These are phyloP conservation scores for Leptinotarsa texana DNA, from an alignment of 1,140 invertebrate genomes.

Conservation along the genomic window DNA sequence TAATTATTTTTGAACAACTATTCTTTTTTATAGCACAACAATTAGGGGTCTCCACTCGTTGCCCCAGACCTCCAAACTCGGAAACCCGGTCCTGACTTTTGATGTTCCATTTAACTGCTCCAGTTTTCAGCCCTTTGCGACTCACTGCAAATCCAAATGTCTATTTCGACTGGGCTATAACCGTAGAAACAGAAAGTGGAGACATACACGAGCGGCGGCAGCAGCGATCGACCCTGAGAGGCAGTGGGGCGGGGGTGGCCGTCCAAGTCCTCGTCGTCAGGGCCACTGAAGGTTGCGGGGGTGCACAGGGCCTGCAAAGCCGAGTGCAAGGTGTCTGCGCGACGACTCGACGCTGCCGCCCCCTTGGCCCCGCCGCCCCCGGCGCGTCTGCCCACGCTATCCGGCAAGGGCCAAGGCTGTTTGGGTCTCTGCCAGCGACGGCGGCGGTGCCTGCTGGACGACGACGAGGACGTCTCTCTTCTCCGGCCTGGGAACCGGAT, in stretches of 20 bases:
- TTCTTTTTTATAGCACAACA: no score
- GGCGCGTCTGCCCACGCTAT: slow-evolving; percentile 18
- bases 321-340: slow-evolving; percentile 42
- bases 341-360: slow-evolving; percentile 33
- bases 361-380: slow-evolving; percentile 25
- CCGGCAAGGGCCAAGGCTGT: slow-evolving; percentile 23
- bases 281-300: slow-evolving; percentile 30
- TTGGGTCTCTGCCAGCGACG: slow-evolving; percentile 7
- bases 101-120: no score
- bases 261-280: slow-evolving; percentile 7
- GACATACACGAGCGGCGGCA: neutral
- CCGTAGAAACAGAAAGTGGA: slow-evolving; percentile 2
- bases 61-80: no score
- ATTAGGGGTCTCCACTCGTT: no score
- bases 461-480: neutral
- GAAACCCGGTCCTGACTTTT: no score
- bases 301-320: slow-evolving; percentile 28
- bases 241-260: neutral
- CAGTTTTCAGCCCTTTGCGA: no score
- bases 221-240: neutral
- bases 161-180: neutral
- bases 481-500: neutral
- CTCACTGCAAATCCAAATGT: no score
- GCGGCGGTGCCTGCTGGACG: neutral
- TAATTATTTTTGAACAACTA: no score